Evolutionary conservation across 2,113 vertebrate species (phyloP).

Genomic region (Ptilorrhoa leucosticta): DNA sequence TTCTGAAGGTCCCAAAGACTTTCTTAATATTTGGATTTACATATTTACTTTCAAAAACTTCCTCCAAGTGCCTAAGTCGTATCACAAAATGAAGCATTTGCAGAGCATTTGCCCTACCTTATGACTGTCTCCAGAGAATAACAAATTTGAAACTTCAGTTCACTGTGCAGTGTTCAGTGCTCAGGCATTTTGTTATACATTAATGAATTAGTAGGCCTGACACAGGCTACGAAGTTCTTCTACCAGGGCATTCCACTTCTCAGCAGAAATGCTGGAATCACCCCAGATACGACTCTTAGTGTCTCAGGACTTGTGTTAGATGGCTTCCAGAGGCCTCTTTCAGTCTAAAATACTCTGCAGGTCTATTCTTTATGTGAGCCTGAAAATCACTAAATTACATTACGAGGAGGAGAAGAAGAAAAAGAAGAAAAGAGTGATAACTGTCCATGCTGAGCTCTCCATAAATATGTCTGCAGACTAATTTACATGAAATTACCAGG

Average conservation of each 20-base stretch:
- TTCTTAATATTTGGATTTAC: not conserved
- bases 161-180: not conserved
- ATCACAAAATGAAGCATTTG: not conserved
- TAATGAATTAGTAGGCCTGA: not conserved
- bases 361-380: not conserved
- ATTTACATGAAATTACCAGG: not conserved
- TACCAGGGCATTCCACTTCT: not conserved
- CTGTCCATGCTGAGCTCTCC: not conserved
- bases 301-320: not conserved
- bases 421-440: not conserved
- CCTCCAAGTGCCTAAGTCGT: not conserved
- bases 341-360: not conserved
- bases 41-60: not conserved
- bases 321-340: not conserved
- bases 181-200: not conserved
- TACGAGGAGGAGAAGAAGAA: not conserved
- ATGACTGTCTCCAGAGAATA: not conserved
- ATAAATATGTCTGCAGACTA: not conserved
- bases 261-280: not conserved
- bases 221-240: not conserved
- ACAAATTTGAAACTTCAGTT: not conserved
- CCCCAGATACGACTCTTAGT: not conserved
- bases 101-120: not conserved
- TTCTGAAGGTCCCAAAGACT: not conserved
- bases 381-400: not conserved